Evolutionary conservation across 2,888 invertebrate genomes (phyloP).

Genomic region (Osedax fenrisi): DNA sequence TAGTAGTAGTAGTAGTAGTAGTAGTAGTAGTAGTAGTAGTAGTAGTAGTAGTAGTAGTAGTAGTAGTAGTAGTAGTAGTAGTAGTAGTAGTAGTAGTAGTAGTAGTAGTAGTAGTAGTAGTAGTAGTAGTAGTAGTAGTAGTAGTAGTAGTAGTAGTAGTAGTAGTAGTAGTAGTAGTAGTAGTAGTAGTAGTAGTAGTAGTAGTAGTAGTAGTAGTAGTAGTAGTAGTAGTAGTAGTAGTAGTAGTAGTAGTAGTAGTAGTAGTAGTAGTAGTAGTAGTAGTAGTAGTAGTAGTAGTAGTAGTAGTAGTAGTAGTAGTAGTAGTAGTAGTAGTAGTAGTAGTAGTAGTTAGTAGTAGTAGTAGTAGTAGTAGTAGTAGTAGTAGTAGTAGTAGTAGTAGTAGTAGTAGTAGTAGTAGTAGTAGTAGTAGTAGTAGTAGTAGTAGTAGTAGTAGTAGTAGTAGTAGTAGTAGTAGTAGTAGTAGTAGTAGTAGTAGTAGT

Average conservation of each 20-base stretch:
- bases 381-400: conserved; percentile 30
- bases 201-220: conserved; percentile 30
- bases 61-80: too few species aligned
- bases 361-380: conserved; percentile 32
- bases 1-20: too few species aligned
- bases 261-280: conserved; percentile 28
- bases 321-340: conserved; percentile 28
- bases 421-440: conserved; percentile 5
- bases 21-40: too few species aligned
- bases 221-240: conserved; percentile 28
- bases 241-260: conserved; percentile 14
- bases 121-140: too few species aligned
- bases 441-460: not conserved
- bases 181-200: conserved; percentile 27
- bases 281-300: conserved; percentile 29
- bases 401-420: conserved; percentile 30
- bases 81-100: too few species aligned
- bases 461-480: conserved; percentile 21
- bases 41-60: too few species aligned
- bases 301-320: conserved; percentile 30
- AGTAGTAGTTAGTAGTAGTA: too few species aligned
- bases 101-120: too few species aligned
- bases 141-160: too few species aligned
- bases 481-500: conserved; percentile 30
- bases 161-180: too few species aligned